A percentile compares a stretch with the other conserved stretches of the same genome.
phyloP scores from a whole-genome alignment of 2,113 vertebrate species.

The Okapia johnstoni region DNA sequence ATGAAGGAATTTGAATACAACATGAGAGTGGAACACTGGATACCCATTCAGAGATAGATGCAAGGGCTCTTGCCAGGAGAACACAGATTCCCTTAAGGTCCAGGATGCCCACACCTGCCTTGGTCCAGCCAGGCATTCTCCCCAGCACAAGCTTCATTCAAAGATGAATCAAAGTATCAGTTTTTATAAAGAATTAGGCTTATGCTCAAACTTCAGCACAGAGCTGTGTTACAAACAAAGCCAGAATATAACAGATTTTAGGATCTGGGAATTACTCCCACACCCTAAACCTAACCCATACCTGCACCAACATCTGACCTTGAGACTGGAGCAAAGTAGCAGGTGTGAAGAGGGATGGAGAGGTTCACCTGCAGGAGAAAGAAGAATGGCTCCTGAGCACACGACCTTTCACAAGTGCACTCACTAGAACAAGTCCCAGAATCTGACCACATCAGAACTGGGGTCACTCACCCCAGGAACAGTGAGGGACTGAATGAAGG shows the following conservation, averaged over 20 bases:
- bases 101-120: not conserved
- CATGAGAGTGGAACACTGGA: not conserved
- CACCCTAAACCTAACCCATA: not conserved
- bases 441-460: not conserved
- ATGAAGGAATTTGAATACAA: not conserved
- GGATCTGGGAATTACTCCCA: not conserved
- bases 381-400: fast-evolving
- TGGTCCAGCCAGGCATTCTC: not conserved
- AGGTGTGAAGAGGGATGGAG: not conserved
- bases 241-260: not conserved
- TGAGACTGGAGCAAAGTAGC: not conserved
- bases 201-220: not conserved
- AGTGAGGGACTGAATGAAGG: not conserved
- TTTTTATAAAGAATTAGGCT: not conserved
- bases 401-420: fast-evolving
- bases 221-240: not conserved
- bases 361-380: not conserved
- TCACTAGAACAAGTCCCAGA: not conserved
- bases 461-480: not conserved
- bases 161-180: not conserved
- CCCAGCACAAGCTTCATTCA: not conserved
- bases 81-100: not conserved
- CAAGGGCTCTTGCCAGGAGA: not conserved
- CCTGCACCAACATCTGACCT: not conserved
- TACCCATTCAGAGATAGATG: not conserved